phyloP scores from a whole-genome alignment of 1,140 invertebrate genomes.

The Drosophila dunni region DNA sequence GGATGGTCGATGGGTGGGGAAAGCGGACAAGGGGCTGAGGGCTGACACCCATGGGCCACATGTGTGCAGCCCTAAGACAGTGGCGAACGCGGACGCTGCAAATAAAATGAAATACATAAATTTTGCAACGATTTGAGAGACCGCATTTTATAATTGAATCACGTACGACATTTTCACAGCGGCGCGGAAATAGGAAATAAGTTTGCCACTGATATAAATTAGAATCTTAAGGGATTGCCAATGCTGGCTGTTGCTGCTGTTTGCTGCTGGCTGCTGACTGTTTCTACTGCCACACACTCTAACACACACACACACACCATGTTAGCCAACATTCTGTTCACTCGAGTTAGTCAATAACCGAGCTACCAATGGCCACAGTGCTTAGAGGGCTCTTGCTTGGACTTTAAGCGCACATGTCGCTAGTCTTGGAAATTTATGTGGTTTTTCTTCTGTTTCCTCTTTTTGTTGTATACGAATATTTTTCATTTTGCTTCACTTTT shows the following conservation, averaged over 20 bases:
- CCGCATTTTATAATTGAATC: constrained; percentile 84
- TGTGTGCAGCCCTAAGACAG: constrained; percentile 51
- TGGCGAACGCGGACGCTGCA: constrained; percentile 42
- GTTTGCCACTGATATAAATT: constrained; percentile 82
- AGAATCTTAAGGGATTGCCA: constrained; percentile 81
- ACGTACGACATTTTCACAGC: constrained; percentile 79
- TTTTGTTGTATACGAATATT: constrained; percentile 10
- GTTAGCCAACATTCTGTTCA: not conserved
- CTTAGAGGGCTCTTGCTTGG: constrained; percentile 33
- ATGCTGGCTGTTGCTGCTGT: constrained; percentile 12
- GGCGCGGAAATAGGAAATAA: constrained; percentile 79
- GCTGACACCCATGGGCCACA: constrained; percentile 50
- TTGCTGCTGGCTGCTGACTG: not conserved
- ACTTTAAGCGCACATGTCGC: constrained; percentile 52
- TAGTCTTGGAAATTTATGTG: constrained; percentile 63
- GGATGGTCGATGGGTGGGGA: not conserved
- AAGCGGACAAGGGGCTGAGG: not conserved
- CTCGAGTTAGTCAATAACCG: constrained; percentile 70
- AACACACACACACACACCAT: not conserved
- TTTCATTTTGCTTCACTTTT: constrained; percentile 16
- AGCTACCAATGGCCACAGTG: constrained; percentile 26
- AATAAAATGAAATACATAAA: constrained; percentile 84
- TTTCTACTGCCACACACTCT: not conserved
- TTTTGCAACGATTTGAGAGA: constrained; percentile 84
- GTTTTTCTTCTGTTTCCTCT: constrained; percentile 32